A percentile compares a stretch with the other conserved stretches of the same genome.
Conservation (phyloP, 2,888 invertebrate genomes). For the Drosophila fulvimacula region DNA sequence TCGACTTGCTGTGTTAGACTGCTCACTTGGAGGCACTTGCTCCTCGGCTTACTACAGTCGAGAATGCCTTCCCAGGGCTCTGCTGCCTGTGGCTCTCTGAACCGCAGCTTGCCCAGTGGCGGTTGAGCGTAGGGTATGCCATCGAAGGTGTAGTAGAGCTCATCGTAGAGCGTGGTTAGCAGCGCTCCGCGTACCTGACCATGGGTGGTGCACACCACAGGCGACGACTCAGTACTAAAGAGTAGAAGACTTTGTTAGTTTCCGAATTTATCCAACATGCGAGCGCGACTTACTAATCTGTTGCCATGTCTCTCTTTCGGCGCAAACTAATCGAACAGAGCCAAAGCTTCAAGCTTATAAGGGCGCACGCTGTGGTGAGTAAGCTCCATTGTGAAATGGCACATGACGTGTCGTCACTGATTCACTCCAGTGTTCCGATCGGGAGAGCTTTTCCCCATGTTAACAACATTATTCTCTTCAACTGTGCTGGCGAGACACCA, state of each 20-base stretch:
- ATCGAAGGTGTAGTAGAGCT: constrained; percentile 70
- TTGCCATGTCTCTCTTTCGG: constrained; percentile 30
- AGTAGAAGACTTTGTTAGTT: not conserved
- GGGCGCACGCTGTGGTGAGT: not conserved
- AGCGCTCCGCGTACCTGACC: constrained; percentile 75
- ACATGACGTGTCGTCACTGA: not conserved
- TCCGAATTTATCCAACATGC: not conserved
- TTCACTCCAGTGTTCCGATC: not conserved
- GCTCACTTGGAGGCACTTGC: constrained; percentile 66
- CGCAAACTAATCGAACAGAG: constrained; percentile 2
- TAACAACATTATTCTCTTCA: not conserved
- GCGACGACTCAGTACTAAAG: constrained; percentile 43
- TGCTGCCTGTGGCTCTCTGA: constrained; percentile 80
- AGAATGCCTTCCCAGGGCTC: constrained; percentile 83
- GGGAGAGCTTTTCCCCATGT: not conserved
- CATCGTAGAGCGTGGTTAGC: constrained; percentile 67
- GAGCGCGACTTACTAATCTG: constrained; percentile 37
- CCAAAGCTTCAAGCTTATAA: not conserved
- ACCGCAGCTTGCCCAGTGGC: constrained; percentile 69
- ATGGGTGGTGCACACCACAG: constrained; percentile 68
- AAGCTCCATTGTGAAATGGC: not conserved
- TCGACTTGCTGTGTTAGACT: constrained; percentile 56
- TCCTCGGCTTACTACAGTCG: constrained; percentile 58
- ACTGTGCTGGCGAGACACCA: not conserved
- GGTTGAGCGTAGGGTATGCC: constrained; percentile 79